Evolutionary conservation across 1,140 invertebrate genomes (phyloP).

Genomic region (Drosophila pseudoananassae): DNA sequence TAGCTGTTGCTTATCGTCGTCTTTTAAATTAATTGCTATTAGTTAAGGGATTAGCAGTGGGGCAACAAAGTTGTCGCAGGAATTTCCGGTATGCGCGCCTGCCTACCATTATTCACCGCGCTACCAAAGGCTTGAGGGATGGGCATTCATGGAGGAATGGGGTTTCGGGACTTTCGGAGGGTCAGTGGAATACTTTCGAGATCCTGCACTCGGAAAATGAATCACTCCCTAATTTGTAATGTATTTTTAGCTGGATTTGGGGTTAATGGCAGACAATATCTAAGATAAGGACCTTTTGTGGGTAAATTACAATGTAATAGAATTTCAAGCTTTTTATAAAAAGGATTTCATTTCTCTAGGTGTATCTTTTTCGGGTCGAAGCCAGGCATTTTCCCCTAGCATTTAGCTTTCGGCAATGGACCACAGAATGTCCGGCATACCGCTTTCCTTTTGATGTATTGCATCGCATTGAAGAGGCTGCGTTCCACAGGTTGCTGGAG

Average conservation of each 20-base stretch:
- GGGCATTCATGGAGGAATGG: neutral
- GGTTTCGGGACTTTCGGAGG: conserved; percentile 13
- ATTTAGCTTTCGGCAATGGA: conserved; percentile 43
- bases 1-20: conserved; percentile 78
- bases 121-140: conserved; percentile 39
- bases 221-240: neutral
- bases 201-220: neutral
- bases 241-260: neutral
- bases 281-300: too few species aligned
- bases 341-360: neutral
- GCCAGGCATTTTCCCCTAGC: conserved; percentile 57
- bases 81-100: conserved; percentile 80
- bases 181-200: conserved; percentile 20
- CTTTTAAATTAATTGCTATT: conserved; percentile 84
- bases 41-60: conserved; percentile 82
- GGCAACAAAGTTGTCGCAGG: conserved; percentile 78
- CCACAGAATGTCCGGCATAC: conserved; percentile 70
- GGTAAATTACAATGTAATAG: too few species aligned
- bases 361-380: conserved; percentile 17
- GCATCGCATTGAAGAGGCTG: conserved; percentile 78
- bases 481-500: conserved; percentile 81
- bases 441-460: conserved; percentile 83
- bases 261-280: neutral
- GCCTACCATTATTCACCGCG: conserved; percentile 68
- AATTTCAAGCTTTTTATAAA: neutral